Evolutionary conservation across 2,113 vertebrate genomes (phyloP).

Genomic region (Agapornis roseicollis): DNA sequence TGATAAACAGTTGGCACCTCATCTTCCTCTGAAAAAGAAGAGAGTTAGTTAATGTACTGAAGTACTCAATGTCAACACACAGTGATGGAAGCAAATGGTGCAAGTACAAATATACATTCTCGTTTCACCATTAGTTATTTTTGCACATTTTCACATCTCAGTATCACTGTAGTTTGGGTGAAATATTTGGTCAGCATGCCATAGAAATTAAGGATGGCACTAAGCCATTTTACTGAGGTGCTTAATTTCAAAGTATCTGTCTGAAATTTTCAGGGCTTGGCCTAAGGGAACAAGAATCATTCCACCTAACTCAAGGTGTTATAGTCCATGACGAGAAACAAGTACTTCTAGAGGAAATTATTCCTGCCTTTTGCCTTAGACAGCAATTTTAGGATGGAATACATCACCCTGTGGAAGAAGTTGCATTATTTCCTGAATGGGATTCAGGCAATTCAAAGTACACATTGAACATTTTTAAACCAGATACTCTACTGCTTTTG

Average conservation of each 20-base stretch:
- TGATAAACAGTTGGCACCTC: background rate
- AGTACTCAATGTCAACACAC: background rate
- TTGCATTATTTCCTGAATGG: background rate
- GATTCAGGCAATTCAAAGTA: background rate
- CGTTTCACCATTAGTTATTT: background rate
- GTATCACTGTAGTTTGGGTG: background rate
- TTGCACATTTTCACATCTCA: background rate
- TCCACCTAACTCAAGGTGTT: background rate
- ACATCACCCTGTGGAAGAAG: background rate
- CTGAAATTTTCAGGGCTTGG: background rate
- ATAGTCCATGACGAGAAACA: background rate
- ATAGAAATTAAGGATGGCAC: background rate
- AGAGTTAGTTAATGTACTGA: background rate
- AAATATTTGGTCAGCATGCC: background rate
- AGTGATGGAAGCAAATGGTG: background rate
- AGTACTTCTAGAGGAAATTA: background rate
- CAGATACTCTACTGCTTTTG: background rate
- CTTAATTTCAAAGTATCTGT: background rate
- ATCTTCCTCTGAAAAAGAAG: background rate
- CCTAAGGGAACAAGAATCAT: background rate
- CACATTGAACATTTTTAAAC: background rate
- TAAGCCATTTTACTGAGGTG: rapidly evolving
- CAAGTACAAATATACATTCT: background rate
- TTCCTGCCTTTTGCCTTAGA: background rate
- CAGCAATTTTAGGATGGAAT: background rate